phyloP scores from a whole-genome alignment of 2,797 vertebrate species.

The Danio jaintianensis region DNA sequence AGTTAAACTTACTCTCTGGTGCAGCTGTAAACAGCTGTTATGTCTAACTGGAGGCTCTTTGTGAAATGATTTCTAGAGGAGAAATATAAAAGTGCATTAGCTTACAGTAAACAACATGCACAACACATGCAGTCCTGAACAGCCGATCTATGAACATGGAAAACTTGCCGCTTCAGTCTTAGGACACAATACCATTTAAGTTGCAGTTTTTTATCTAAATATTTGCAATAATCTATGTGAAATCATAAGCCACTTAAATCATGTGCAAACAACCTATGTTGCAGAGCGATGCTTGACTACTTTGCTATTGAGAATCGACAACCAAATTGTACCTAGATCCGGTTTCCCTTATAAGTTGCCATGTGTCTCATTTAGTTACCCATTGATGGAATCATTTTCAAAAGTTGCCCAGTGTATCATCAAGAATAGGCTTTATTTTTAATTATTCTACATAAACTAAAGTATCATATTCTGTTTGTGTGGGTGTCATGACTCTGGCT shows the following conservation, averaged over 20 bases:
- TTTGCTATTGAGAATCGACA: too few relatives aligned
- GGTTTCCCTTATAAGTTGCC: too few relatives aligned
- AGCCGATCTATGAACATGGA: not conserved
- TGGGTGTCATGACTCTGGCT: conserved; percentile 77
- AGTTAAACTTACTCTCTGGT: conserved; percentile 79
- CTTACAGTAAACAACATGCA: conserved; percentile 48
- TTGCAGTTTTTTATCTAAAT: not conserved
- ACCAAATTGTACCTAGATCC: too few relatives aligned
- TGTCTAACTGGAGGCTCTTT: conserved; percentile 81
- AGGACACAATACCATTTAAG: not conserved
- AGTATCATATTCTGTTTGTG: conserved; percentile 55
- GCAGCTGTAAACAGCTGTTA: conserved; percentile 84
- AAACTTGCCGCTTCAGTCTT: not conserved
- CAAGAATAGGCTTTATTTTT: not conserved
- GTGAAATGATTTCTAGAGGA: conserved; percentile 78
- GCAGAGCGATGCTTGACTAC: too few relatives aligned
- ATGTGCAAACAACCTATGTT: too few relatives aligned
- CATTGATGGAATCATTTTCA: too few relatives aligned
- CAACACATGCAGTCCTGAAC: conserved; percentile 36
- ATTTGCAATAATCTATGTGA: not conserved
- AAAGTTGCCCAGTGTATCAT: too few relatives aligned
- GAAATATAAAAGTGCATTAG: conserved; percentile 66
- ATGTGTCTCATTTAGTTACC: too few relatives aligned
- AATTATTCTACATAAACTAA: conserved; percentile 35
- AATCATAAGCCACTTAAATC: too few relatives aligned